Conservation (phyloP, 2,113 vertebrate genomes). For the Passer montanus region DNA sequence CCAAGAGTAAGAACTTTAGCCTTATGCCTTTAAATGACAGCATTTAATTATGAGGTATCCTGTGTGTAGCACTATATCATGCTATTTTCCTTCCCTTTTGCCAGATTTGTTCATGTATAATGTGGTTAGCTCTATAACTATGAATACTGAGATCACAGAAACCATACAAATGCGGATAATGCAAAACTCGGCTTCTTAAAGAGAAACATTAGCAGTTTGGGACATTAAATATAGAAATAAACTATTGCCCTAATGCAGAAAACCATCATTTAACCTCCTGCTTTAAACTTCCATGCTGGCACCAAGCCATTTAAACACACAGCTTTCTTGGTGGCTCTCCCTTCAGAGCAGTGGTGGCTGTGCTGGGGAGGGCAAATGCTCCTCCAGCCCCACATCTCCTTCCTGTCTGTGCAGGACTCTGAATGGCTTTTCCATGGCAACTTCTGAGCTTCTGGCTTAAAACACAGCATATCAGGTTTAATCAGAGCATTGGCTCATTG, state of each 20-base stretch:
- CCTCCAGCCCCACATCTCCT: background rate
- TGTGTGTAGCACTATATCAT: background rate
- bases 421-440: background rate
- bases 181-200: background rate
- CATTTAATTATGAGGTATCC: conserved; percentile 1
- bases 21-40: background rate
- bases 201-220: background rate
- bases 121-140: background rate
- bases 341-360: background rate
- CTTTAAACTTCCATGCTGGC: background rate
- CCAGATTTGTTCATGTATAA: background rate
- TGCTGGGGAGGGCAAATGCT: background rate
- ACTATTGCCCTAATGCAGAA: background rate
- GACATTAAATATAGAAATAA: background rate
- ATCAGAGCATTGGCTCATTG: background rate
- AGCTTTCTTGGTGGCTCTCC: background rate
- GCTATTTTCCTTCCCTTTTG: background rate
- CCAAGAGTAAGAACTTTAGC: background rate
- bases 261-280: background rate
- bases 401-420: accelerated
- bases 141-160: background rate
- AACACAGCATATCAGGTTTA: background rate
- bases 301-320: background rate
- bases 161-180: accelerated
- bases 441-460: background rate